Evolutionary conservation across 2,888 invertebrate genomes (phyloP), one percentile per base, ranked within the genome.

Genomic region (Lordiphosa fenestrarum): DNA sequence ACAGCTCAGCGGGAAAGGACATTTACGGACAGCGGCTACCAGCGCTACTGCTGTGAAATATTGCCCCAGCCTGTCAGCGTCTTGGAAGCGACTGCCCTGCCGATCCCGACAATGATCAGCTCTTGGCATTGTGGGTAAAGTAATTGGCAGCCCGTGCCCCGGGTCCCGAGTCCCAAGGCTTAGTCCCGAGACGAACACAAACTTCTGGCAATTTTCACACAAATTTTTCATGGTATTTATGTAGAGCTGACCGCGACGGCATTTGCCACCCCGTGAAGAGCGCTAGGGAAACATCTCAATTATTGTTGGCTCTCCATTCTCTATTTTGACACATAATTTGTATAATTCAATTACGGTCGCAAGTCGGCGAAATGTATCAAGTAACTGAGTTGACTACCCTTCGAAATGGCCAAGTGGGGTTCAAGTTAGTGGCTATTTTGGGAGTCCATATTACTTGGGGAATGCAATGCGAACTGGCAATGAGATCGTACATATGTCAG

Each of bases 71-170:
- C 40, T 37, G 56, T 61, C 39, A 58, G 56, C 44, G 54, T 65
- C 56, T 58, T 38, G 41, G 46, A 60, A 53, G 53, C 52, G 36
- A 13, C 15, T 30, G 12, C 23, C 42, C 15, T 30, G 12, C 23
- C 42, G 51, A 19, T 7, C 25, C 44, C 47, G 47, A 44, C 53
- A 47, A 35, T 62, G 73, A 75, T 73, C 66, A 61, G 53, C 60
- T 61, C 44, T 51, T 47, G 1, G 30, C 59, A 62, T 73, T 73
- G 73, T 66, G 38, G 38, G 47, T 47, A 30, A 39, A 9, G 48
- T 77, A 77, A 76, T 81, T 81, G 82, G 64, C 66, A 68, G 65
- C 73, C 65, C 64, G 61, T 49, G 44, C 42, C 30, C n/a, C 13
- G 19, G 39, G 44, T 44, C 38, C 38, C n/a, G 60, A 62, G 21